Percentiles rank a stretch among this genome's conserved stretches.
Evolutionary conservation across 1,140 invertebrate genomes (phyloP).

Genomic region (Trichogramma pretiosum): DNA sequence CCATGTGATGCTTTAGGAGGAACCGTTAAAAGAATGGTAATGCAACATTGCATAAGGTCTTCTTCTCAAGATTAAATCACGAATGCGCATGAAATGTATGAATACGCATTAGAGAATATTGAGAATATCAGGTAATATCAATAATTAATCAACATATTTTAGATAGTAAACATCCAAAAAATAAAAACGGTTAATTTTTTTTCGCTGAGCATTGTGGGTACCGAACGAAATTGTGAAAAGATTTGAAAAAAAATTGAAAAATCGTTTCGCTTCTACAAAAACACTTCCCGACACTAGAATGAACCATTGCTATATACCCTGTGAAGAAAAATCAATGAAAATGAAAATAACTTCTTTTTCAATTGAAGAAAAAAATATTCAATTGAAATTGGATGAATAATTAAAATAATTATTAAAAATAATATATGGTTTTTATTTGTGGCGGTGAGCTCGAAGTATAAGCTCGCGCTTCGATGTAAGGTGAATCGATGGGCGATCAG

Average conservation of each 20-base stretch:
- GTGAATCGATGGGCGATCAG: too few species aligned
- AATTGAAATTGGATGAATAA: neutral
- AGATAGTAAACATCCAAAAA: neutral
- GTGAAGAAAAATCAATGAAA: neutral
- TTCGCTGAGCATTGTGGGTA: neutral
- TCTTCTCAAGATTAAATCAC: neutral
- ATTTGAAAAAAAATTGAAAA: neutral
- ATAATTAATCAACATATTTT: neutral
- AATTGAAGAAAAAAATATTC: neutral
- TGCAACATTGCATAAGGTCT: neutral
- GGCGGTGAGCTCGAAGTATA: too few species aligned
- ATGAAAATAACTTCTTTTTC: neutral
- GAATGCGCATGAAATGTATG: neutral
- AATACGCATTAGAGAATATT: neutral
- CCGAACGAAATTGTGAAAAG: neutral
- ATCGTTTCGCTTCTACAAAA: neutral
- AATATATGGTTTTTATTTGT: too few species aligned
- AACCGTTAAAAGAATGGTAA: neutral
- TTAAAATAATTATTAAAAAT: neutral
- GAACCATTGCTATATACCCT: neutral
- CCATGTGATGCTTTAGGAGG: neutral
- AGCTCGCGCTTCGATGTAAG: too few species aligned
- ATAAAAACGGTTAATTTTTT: neutral
- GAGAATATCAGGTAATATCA: neutral
- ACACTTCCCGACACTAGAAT: neutral